Conservation (phyloP, 2,797 vertebrate species). For the Lagorchestes hirsutus region DNA sequence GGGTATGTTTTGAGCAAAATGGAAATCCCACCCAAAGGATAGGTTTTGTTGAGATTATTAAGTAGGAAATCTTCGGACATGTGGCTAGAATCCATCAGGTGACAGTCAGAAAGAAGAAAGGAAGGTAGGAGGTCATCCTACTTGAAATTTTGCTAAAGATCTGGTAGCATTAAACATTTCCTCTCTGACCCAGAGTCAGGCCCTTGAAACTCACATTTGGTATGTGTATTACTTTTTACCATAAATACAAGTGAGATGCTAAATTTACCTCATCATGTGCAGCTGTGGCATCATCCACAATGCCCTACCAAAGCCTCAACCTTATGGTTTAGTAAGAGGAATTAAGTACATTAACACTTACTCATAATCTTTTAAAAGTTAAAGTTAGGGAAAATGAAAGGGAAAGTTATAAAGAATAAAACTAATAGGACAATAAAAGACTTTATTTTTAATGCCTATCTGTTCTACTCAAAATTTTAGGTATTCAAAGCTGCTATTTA, state of each 20-base stretch:
- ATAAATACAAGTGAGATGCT: not conserved
- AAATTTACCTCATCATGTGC: not conserved
- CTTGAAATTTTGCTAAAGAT: not conserved
- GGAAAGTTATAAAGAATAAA: not conserved
- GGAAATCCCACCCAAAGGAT: not conserved
- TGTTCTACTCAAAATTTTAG: conserved; percentile 53
- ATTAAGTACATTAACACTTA: not conserved
- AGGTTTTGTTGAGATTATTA: not conserved
- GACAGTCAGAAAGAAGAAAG: not conserved
- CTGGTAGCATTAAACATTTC: not conserved
- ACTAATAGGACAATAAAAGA: conserved; percentile 43
- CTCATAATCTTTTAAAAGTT: not conserved
- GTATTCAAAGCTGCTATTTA: not conserved
- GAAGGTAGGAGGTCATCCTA: not conserved
- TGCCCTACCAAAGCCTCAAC: not conserved
- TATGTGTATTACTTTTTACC: not conserved
- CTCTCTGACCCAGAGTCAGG: not conserved
- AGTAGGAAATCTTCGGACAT: not conserved
- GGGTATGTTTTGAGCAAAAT: not conserved
- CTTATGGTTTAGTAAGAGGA: not conserved
- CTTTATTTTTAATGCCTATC: conserved; percentile 41
- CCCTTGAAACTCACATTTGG: not conserved
- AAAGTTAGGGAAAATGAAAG: not conserved
- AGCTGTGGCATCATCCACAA: not conserved
- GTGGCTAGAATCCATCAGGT: not conserved